Base-by-base conservation (phyloP, 2,888 invertebrate genomes). In the Melangyna quadrimaculata region DNA sequence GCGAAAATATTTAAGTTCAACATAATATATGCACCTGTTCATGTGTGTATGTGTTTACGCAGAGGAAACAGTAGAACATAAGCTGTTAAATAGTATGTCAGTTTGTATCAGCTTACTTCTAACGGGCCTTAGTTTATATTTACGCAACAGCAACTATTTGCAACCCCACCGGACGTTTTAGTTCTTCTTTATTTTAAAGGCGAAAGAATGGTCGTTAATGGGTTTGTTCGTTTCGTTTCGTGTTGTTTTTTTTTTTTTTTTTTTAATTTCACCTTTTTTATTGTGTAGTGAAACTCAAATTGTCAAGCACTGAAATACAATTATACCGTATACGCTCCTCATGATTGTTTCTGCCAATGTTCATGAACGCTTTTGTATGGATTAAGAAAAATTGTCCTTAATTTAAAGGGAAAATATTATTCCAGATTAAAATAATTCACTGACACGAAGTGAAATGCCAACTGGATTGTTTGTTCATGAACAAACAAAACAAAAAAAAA, bases 281-380 rank as follows among this genome's bases (percentile, higher is more conserved):
- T 77, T 24, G 70, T 75, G 65, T 79, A 71, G 79, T 78, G 45
- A 63, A 74, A 73, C 69, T 73, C 45, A 72, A 67, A 73, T 69
- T 74, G 79, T 70, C 70, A 70, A 74, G 70, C 73, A 63, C 45
- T 69, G 45, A 35, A 74, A 61, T 61, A 37, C 40, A n/a, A n/a
- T n/a, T n/a, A n/a, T n/a, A n/a, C n/a, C n/a, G n/a, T n/a, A 69
- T 40, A 19, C 51, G 48, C 29, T 27, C 5, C 9, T 24, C 51
- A 29, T 45, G 45, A 40, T 51, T n/a, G 24, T 43, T 48, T 7
- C 29, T 40, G 14, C n/a, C 35, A 37, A 4, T 1, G 2, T 10
- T 57, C 45, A 19, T 67, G 57, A 48, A 55, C 55, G 37, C 53
- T 67, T 61, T 71, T 61, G 45, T 59, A 40, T 40, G 78, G 29